Evolutionary conservation across 2,113 vertebrate species (phyloP).

Genomic region (Indri indri): DNA sequence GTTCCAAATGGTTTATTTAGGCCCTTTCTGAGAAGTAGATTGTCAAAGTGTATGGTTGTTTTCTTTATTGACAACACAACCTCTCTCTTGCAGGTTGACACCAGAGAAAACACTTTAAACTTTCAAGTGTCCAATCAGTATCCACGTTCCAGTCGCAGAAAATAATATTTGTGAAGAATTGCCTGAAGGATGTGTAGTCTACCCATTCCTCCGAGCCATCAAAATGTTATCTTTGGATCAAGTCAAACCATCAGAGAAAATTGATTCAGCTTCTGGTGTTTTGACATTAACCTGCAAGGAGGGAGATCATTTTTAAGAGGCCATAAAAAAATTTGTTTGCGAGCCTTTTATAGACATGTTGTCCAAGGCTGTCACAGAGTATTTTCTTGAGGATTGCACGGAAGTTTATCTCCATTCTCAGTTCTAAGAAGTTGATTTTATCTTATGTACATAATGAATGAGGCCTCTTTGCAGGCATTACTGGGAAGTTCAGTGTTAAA

Average conservation of each 20-base stretch:
- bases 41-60: not conserved
- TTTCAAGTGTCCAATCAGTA: not conserved
- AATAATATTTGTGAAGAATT: conserved; percentile 5
- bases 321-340: not conserved
- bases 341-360: not conserved
- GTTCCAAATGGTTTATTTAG: not conserved
- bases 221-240: conserved; percentile 39
- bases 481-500: not conserved
- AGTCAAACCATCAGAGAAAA: conserved; percentile 17
- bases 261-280: conserved; percentile 12
- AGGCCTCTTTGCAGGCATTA: not conserved
- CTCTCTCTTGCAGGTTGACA: not conserved
- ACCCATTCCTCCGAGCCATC: not conserved
- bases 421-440: not conserved
- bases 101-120: conserved; percentile 41
- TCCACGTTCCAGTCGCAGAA: not conserved
- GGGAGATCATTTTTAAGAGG: not conserved
- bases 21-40: not conserved
- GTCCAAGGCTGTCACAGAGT: not conserved
- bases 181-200: not conserved
- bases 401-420: not conserved
- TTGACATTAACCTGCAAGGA: not conserved
- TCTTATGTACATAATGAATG: not conserved
- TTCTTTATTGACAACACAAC: not conserved
- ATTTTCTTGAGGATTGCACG: not conserved